Evolutionary conservation across 2,888 invertebrate species (phyloP), one percentile per base, ranked within the genome.

Genomic region (Gryllus longicercus): DNA sequence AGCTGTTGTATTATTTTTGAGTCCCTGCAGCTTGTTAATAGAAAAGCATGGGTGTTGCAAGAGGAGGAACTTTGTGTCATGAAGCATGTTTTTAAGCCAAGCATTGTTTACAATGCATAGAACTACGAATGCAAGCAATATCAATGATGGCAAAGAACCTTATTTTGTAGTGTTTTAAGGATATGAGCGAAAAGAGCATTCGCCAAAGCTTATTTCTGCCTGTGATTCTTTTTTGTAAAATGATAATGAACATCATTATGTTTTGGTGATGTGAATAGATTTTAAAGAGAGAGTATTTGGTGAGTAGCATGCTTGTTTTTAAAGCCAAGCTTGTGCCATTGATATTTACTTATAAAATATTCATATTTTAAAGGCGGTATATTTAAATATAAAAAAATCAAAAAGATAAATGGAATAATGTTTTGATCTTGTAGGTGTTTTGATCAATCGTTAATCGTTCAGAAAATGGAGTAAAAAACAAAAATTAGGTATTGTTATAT

Each of bases 141-240:
- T 76, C 76, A 79, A 63, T 77, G 80, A 78, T 50, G 78, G 80
- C 75, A 78, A 78, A 78, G 51, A 80, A 78, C 78, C 50, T 78
- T 80, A 75, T 79, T 80, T 76, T 80, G 80, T 79, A 80, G 79
- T 80, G 79, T 78, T 80, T 80, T 49, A 77, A 50, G 77, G 50
- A 74, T 74, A 63, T 50, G 78, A 79, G 74, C 80, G 80, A 77
- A 81, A 14, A 75, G 74, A 75, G 76, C 50, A 75, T 79, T 80
- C 76, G 79, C 50, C 78, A 81, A 81, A 75, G 80, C 80, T 81
- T 81, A 77, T 81, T 80, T 77, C 79, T 80, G 80, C 80, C 81
- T 81, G 81, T 81, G 80, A 80, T 80, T 81, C 78, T 78, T 81
- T 81, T 80, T 81, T 79, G 75, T 78, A 79, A 81, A 51, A 81